Conservation (phyloP, 2,797 vertebrate species). For the Channa striata region DNA sequence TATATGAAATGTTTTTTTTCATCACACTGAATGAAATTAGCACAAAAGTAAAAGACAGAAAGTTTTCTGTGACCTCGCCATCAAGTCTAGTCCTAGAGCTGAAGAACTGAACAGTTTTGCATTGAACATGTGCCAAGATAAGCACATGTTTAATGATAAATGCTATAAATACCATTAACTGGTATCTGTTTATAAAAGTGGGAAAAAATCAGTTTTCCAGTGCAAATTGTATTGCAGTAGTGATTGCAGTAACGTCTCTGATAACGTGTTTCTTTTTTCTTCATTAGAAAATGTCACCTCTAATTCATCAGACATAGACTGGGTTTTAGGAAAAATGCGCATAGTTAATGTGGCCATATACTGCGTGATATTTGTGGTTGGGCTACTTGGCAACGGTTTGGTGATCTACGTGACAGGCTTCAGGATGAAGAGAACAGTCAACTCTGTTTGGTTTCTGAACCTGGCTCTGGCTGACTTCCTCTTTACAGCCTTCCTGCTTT, state of each 20-base stretch:
- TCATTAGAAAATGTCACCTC: conserved; percentile 4
- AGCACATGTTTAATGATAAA: not conserved
- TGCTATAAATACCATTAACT: too few relatives aligned
- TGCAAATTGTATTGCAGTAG: not conserved
- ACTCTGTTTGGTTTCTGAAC: conserved; percentile 81
- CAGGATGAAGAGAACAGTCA: conserved; percentile 77
- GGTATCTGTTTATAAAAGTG: not conserved
- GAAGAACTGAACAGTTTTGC: not conserved
- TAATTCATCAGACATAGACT: fast-evolving
- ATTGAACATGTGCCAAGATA: not conserved
- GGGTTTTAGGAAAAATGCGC: fast-evolving
- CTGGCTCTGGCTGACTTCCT: conserved; percentile 81
- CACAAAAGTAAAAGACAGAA: not conserved
- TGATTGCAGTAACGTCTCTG: not conserved
- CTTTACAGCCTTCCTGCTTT: conserved; percentile 66
- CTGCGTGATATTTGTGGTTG: conserved; percentile 57
- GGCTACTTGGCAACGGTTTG: conserved; percentile 71
- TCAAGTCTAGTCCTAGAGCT: not conserved
- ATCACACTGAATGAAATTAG: not conserved
- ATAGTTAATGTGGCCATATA: conserved; percentile 30
- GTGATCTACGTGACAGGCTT: conserved; percentile 81
- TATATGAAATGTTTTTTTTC: not conserved
- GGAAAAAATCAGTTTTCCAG: not conserved
- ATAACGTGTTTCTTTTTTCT: not conserved
- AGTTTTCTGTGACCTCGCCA: not conserved